A percentile compares a stretch with the other conserved stretches of the same genome.
Conservation (phyloP, 2,888 invertebrate species). For the Papilio demoleus region DNA sequence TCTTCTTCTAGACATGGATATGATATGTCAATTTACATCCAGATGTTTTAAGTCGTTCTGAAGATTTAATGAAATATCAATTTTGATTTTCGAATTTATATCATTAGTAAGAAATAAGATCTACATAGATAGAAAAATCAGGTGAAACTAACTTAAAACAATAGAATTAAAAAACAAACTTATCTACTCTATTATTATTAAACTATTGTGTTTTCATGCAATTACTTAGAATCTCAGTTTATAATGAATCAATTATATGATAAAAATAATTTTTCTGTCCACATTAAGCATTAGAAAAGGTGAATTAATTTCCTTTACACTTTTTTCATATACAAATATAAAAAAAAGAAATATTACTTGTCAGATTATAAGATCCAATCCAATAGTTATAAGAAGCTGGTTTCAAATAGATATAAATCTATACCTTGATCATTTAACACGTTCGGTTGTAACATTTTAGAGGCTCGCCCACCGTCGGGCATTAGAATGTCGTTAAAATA, state of each 20-base stretch:
- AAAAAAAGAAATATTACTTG: conserved; percentile 1
- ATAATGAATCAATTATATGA: too few species aligned
- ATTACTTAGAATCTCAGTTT: too few species aligned
- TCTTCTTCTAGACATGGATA: too few species aligned
- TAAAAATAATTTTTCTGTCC: too few species aligned
- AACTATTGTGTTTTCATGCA: too few species aligned
- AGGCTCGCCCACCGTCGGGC: conserved; percentile 32
- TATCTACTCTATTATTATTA: not conserved
- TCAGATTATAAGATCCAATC: conserved; percentile 2
- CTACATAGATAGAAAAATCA: too few species aligned
- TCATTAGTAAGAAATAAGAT: too few species aligned
- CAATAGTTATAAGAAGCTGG: conserved; percentile 28
- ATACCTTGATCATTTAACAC: conserved; percentile 34
- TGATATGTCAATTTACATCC: too few species aligned
- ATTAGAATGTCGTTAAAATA: conserved; percentile 41
- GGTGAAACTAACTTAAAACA: too few species aligned
- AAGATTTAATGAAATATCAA: too few species aligned
- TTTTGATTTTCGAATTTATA: too few species aligned
- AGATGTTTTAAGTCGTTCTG: too few species aligned
- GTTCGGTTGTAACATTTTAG: conserved; percentile 28
- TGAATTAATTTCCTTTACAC: not conserved
- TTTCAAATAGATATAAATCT: conserved; percentile 37
- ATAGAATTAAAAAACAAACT: not conserved
- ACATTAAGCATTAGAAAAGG: not conserved
- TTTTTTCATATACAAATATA: not conserved